Evolutionary conservation across 2,888 invertebrate species (phyloP), one percentile per base, ranked within the genome.

Genomic region (Drosophila robusta): DNA sequence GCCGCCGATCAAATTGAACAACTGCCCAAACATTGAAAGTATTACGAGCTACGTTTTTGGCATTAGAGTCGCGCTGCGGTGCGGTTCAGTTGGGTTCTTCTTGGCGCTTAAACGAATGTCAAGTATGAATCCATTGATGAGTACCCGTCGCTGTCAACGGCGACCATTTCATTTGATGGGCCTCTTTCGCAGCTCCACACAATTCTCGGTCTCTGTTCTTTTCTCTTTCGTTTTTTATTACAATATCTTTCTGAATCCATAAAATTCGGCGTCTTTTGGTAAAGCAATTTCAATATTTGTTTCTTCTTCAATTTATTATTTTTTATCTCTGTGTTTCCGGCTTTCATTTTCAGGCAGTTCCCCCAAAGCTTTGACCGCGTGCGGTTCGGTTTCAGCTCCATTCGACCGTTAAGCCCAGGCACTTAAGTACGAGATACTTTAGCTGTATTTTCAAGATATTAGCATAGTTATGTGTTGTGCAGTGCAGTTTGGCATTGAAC

Each of bases 111-210:
- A 90, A 80, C 74, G 75, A 84, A 90, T 88, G 80, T 90, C 89
- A 90, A 90, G 89, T 85, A 75, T 85, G 80, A 89, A 85, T 90
- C 89, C 77, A 90, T 89, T 90, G 87, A 87, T 79, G 83, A 83
- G 75, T 81, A 44, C 32, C 47, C 49, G 57, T 58, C 26, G 57
- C 54, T 71, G 75, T 67, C 83, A 60, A 54, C 65, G 45, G 61
- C 67, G 39, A 63, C 61, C 62, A 69, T 69, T 73, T 70, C 65
- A 61, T 71, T 76, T 70, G 70, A 78, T 81, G 85, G 68, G 67
- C 65, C 32, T 47, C 34, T 34, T 34, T 34, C 8, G 5, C 14
- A 65, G 64, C 36, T 63, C 57, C 51, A 61, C 34, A 64, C 63
- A 56, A 46, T 54, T 54, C 41, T 41, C 46, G 24, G 50, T 56